Evolutionary conservation across 2,113 vertebrate species (phyloP).

Genomic region (Sminthopsis crassicaudata): DNA sequence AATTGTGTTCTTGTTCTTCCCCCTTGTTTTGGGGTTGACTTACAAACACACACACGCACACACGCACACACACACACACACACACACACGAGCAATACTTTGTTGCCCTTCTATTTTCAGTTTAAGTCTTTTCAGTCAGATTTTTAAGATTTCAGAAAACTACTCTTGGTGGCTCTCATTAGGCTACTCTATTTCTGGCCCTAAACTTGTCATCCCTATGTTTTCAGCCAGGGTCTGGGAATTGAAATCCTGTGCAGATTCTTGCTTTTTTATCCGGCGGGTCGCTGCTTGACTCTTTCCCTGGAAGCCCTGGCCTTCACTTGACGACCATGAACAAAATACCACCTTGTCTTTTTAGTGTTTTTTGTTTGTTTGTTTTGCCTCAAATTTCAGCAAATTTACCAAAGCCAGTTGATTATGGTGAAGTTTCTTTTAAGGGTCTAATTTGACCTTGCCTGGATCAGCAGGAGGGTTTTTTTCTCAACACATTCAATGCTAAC

Average conservation of each 20-base stretch:
- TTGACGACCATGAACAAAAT: not conserved
- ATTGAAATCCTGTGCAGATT: not conserved
- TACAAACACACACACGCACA: rapidly evolving
- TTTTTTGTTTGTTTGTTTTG: too few species aligned
- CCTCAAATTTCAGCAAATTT: not conserved
- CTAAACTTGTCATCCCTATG: not conserved
- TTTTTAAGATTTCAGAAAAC: not conserved
- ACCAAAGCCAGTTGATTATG: not conserved
- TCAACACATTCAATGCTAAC: not conserved
- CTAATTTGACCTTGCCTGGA: not conserved
- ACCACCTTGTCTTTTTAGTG: not conserved
- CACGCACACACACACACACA: not conserved
- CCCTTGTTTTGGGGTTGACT: not conserved
- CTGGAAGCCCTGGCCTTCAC: not conserved
- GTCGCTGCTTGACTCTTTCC: not conserved
- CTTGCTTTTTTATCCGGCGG: not conserved
- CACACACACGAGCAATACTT: not conserved
- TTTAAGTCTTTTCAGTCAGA: not conserved
- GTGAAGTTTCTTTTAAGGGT: not conserved
- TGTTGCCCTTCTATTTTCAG: not conserved
- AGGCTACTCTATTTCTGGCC: not conserved
- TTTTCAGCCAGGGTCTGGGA: not conserved
- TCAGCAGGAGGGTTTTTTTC: not conserved
- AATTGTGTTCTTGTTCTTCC: not conserved
- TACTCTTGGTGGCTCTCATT: not conserved